phyloP scores from a whole-genome alignment of 2,888 invertebrate genomes.

The Cacoxenus indagator region DNA sequence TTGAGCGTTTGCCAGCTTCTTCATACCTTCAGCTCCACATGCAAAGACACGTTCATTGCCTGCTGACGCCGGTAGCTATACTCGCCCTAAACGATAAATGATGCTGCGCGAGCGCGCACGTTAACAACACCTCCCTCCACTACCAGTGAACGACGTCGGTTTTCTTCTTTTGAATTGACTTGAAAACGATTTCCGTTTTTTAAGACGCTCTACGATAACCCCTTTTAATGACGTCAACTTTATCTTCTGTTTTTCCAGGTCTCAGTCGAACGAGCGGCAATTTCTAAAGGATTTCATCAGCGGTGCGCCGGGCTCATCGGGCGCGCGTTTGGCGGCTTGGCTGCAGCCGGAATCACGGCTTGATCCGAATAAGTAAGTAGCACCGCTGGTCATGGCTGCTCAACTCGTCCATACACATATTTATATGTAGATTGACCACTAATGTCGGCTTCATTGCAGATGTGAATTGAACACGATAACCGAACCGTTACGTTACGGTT shows the following conservation, averaged over 20 bases:
- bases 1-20: no score
- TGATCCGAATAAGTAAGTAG: conserved; percentile 77
- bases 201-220: background rate
- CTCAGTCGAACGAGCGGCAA: conserved; percentile 90
- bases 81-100: no score
- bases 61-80: no score
- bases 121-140: no score
- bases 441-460: conserved; percentile 67
- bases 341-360: conserved; percentile 92
- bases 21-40: background rate
- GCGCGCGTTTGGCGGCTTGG: conserved; percentile 95
- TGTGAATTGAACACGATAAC: conserved; percentile 86
- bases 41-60: no score
- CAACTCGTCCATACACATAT: background rate
- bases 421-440: background rate
- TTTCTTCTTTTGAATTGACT: background rate
- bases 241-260: conserved; percentile 67
- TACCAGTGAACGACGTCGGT: background rate
- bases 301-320: conserved; percentile 86
- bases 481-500: conserved; percentile 82
- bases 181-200: background rate
- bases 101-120: no score
- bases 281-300: conserved; percentile 94
- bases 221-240: background rate
- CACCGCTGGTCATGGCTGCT: background rate